These are phyloP conservation scores for Atherinosoma microstoma DNA, from an alignment of 2,797 vertebrate genomes.

Conservation along the genomic window DNA sequence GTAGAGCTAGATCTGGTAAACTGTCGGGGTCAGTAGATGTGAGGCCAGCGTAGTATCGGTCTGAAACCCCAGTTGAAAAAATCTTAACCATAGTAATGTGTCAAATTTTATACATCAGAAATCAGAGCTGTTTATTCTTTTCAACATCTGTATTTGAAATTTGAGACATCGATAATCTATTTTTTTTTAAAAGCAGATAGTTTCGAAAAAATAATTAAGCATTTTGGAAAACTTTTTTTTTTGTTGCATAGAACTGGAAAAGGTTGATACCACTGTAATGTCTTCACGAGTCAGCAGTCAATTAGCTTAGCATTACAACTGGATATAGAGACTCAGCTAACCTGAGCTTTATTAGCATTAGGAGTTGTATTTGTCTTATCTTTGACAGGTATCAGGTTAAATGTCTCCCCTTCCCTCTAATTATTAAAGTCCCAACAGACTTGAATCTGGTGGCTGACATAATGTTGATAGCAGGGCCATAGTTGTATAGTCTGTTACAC, in stretches of 20 bases:
- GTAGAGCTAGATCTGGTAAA: background rate
- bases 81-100: background rate
- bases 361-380: background rate
- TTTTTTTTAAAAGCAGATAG: too few relatives aligned
- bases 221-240: slow-evolving; percentile 2
- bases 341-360: background rate
- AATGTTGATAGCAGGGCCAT: background rate
- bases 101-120: slow-evolving; percentile 19
- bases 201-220: background rate
- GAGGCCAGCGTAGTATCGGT: slow-evolving; percentile 52
- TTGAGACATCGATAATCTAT: background rate
- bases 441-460: slow-evolving; percentile 3
- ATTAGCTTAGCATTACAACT: slow-evolving; percentile 13
- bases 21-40: slow-evolving; percentile 30
- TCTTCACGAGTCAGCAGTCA: background rate
- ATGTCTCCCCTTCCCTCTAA: background rate
- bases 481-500: background rate
- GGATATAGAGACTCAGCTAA: slow-evolving; percentile 1
- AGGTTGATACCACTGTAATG: background rate
- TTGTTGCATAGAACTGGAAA: background rate
- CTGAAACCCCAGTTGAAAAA: slow-evolving; percentile 45
- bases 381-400: background rate
- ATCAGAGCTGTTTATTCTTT: slow-evolving; percentile 19
- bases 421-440: slow-evolving; percentile 8
- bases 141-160: background rate